A percentile compares a stretch with the other conserved stretches of the same genome.
phyloP scores from a whole-genome alignment of 2,888 invertebrate species.

The Lasioglossum pauxillum region DNA sequence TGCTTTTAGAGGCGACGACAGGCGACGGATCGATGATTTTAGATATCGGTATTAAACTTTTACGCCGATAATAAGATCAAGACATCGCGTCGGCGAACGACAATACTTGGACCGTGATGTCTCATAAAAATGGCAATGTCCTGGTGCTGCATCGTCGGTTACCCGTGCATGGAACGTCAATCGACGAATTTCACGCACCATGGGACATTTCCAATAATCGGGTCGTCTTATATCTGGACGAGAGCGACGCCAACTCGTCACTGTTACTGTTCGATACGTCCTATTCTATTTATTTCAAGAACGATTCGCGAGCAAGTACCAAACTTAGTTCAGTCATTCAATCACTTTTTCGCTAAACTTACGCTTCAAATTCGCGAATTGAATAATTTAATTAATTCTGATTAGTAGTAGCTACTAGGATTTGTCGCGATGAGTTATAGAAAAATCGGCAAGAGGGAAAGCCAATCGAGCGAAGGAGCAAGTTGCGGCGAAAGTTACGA shows the following conservation, averaged over 20 bases:
- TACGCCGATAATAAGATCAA: not conserved
- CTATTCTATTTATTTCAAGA: no score
- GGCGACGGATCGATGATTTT: not conserved
- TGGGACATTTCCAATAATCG: constrained; percentile 14
- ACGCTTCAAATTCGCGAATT: no score
- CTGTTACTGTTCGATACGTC: not conserved
- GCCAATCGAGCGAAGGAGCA: not conserved
- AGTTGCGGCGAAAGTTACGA: constrained; percentile 6
- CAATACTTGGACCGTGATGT: not conserved
- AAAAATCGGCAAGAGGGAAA: not conserved
- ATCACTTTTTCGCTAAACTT: not conserved
- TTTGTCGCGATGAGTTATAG: not conserved
- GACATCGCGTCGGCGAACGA: not conserved
- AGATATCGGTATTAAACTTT: constrained; percentile 6
- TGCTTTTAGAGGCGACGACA: not conserved
- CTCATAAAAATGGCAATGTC: constrained; percentile 21
- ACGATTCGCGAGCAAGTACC: not conserved
- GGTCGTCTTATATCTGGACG: not conserved
- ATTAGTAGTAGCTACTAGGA: not conserved
- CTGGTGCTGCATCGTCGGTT: not conserved
- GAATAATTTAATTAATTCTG: not conserved
- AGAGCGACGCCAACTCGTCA: constrained; percentile 9
- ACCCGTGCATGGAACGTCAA: not conserved
- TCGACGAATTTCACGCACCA: constrained; percentile 11
- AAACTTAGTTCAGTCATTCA: not conserved